These are phyloP conservation scores for Huso huso DNA, from an alignment of 2,797 vertebrate species.

Conservation along the genomic window DNA sequence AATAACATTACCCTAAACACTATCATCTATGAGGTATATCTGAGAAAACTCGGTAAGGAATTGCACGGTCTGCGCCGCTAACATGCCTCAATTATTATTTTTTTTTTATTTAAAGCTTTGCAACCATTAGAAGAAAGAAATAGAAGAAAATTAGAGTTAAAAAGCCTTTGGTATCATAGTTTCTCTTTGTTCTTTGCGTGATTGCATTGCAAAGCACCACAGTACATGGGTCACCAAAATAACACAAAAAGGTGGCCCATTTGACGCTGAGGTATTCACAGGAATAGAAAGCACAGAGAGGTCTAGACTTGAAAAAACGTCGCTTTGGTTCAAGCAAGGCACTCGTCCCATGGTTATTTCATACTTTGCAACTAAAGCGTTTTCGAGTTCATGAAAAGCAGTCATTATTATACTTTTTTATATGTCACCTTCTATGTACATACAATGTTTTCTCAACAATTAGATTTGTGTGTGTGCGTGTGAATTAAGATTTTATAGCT, in stretches of 20 bases:
- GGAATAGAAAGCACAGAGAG: conserved; percentile 71
- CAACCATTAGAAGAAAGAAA: conserved; percentile 54
- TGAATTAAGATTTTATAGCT: no score
- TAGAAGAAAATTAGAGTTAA: conserved; percentile 31
- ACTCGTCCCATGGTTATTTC: conserved; percentile 78
- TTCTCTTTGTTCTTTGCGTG: conserved; percentile 64
- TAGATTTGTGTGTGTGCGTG: neutral
- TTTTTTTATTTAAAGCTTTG: conserved; percentile 76
- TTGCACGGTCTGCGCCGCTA: conserved; percentile 78
- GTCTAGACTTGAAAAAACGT: conserved; percentile 64
- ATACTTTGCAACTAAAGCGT: conserved; percentile 68
- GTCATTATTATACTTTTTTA: conserved; percentile 11
- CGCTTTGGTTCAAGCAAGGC: conserved; percentile 93
- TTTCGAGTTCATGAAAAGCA: conserved; percentile 24
- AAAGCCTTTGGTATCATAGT: conserved; percentile 77
- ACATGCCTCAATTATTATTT: conserved; percentile 53
- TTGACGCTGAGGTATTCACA: conserved; percentile 77
- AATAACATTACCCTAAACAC: conserved; percentile 94
- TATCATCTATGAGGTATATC: conserved; percentile 99
- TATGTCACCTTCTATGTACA: neutral
- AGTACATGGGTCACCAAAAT: conserved; percentile 56
- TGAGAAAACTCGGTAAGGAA: conserved; percentile 86
- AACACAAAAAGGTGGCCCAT: conserved; percentile 44
- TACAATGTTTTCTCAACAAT: neutral
- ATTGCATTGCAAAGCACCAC: conserved; percentile 74